These are phyloP conservation scores for Phylloscopus trochiloides DNA, from an alignment of 2,113 vertebrate genomes.

Conservation along the genomic window DNA sequence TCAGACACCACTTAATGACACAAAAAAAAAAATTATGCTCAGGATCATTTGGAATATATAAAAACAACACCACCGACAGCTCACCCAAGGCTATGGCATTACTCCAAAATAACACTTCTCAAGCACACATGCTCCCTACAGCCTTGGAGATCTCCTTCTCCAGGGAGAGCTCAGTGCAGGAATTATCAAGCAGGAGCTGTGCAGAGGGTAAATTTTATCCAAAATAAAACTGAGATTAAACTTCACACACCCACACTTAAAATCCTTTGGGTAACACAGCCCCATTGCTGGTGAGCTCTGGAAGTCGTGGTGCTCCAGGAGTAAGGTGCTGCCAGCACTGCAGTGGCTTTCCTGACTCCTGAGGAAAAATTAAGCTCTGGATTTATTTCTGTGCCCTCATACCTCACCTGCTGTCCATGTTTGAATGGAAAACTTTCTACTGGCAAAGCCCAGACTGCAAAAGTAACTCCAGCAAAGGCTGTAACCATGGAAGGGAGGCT, in stretches of 20 bases:
- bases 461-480: not conserved
- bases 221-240: not conserved
- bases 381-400: not conserved
- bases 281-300: not conserved
- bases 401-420: rapidly evolving
- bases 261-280: not conserved
- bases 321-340: not conserved
- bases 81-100: not conserved
- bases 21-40: not conserved
- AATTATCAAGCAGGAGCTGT: not conserved
- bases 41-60: not conserved
- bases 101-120: not conserved
- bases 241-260: not conserved
- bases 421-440: not conserved
- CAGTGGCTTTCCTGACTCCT: not conserved
- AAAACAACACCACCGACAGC: not conserved
- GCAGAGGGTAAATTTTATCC: not conserved
- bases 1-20: not conserved
- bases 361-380: not conserved
- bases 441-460: not conserved
- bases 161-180: not conserved
- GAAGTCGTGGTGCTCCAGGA: not conserved
- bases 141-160: not conserved
- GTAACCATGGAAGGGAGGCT: not conserved
- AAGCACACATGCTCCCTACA: not conserved